phyloP scores from a whole-genome alignment of 2,113 vertebrate species.

The Crocuta crocuta region DNA sequence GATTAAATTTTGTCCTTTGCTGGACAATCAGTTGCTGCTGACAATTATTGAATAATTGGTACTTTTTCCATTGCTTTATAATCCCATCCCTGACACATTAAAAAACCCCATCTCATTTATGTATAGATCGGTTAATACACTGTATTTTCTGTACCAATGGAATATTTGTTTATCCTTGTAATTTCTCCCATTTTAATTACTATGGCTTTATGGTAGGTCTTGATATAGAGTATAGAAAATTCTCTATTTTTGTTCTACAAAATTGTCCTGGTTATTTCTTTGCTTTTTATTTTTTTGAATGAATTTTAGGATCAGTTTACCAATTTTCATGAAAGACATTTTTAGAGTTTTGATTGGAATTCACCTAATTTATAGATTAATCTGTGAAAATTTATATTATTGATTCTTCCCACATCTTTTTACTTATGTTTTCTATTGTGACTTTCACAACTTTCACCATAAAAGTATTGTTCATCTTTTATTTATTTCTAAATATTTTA shows the following conservation, averaged over 20 bases:
- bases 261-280: background rate
- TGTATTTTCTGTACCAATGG: background rate
- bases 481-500: background rate
- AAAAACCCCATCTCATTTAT: background rate
- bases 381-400: background rate
- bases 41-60: background rate
- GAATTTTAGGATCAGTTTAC: slow-evolving; percentile 12
- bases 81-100: background rate
- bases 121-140: background rate
- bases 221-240: background rate
- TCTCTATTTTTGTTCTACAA: background rate
- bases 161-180: background rate
- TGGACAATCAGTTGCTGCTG: background rate
- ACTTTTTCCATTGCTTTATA: background rate
- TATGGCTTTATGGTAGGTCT: background rate
- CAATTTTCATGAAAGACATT: background rate
- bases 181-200: background rate
- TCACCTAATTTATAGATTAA: slow-evolving; percentile 1
- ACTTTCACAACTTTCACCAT: background rate
- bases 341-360: background rate
- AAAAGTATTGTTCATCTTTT: background rate
- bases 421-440: background rate
- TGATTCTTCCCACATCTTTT: background rate
- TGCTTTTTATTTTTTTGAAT: background rate
- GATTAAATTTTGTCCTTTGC: background rate